Evolutionary conservation across 2,888 invertebrate species (phyloP), one percentile per base, ranked within the genome.

Genomic region (Exocentrus adspersus): DNA sequence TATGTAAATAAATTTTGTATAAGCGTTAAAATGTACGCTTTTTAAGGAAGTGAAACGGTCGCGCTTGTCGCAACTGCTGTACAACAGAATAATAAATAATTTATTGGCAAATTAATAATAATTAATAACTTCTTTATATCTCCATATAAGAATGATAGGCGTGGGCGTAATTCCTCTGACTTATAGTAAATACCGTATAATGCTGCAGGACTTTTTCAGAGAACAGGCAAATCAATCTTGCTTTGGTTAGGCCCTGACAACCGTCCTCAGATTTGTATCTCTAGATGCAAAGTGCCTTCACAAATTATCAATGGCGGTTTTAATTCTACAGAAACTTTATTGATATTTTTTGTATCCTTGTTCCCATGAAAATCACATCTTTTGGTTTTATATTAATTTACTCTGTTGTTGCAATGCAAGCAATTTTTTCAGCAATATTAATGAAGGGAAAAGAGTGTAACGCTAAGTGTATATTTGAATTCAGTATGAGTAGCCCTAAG

Each of bases 1-100:
- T 28, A 48, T 14, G 24, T 9, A 24, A 16, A 48, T 24, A 48
- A 48, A 48, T 48, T 48, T 48, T 48, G 24, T 21, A 14, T 48
- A 28, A 30, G 28, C 28, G 28, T 30, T 30, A 28, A 28, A 9
- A 48, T 12, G 24, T 24, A 24, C 14, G 7, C 28, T 48, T 28
- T 17, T 28, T 28, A 6, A 17, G 28, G 28, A 16, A 28, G 28
- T 24, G 10, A 14, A 30, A 24, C 14, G 16, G 48, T 24, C 14
- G 28, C 4, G 4, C 14, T 37, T 12, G 37, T 14, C 12, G 10
- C 37, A 37, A 5, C 37, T 37, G 14, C 37, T n/a, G 5, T 12
- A 37, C 14, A 16, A 9, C 24, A 12, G 28, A 24, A 7, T 28
- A 16, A 48, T 28, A n/a, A n/a, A n/a, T n/a, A 28, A 30, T 28